These are phyloP conservation scores for Drosophila kohkoa DNA, from an alignment of 1,140 invertebrate species.

Conservation along the genomic window DNA sequence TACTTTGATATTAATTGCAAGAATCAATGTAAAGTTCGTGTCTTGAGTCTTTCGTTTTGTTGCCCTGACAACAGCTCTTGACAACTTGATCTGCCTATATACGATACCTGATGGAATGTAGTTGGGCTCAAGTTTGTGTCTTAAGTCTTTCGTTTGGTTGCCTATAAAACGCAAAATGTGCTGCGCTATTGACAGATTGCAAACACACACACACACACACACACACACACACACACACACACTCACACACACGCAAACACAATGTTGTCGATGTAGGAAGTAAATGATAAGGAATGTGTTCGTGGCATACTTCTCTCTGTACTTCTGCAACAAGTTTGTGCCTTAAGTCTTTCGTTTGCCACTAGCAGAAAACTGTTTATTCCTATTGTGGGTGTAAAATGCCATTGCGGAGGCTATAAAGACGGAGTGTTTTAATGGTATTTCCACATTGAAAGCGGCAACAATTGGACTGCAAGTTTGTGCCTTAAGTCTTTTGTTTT, in stretches of 20 bases:
- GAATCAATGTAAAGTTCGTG: slow-evolving; percentile 46
- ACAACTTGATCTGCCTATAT: background rate
- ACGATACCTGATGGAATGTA: background rate
- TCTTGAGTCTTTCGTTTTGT: slow-evolving; percentile 7
- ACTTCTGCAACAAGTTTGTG: slow-evolving; percentile 55
- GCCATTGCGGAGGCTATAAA: background rate
- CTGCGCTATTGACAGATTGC: background rate
- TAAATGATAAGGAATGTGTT: background rate
- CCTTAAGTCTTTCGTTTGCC: slow-evolving; percentile 64
- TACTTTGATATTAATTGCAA: background rate
- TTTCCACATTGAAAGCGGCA: background rate
- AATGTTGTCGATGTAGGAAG: background rate
- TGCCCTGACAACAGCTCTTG: background rate
- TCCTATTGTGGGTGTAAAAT: slow-evolving; percentile 3
- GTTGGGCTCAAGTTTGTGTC: slow-evolving; percentile 55
- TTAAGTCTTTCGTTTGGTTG: slow-evolving; percentile 59
- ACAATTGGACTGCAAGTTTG: slow-evolving; percentile 15
- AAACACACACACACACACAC: background rate
- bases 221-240: background rate
- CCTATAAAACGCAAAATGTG: background rate
- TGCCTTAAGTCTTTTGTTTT: slow-evolving; percentile 45
- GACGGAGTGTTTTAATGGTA: background rate
- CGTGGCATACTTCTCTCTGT: background rate
- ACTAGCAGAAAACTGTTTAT: background rate
- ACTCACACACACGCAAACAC: background rate